Evolutionary conservation across 2,888 invertebrate species (phyloP), one percentile per base, ranked within the genome.

Genomic region (Hoplodrina ambigua): DNA sequence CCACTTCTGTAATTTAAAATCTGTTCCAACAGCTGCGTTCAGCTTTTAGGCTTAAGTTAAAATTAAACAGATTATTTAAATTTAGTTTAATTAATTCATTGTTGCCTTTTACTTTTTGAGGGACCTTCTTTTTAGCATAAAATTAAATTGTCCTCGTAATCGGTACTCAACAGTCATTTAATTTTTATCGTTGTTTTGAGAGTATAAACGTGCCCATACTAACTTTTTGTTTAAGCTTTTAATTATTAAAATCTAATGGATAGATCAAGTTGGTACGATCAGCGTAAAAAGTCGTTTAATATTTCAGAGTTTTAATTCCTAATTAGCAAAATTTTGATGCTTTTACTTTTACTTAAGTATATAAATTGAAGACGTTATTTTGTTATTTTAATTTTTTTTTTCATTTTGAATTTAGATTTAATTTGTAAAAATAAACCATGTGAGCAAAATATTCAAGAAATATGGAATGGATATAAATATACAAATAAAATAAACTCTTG

Each of bases 11-110:
- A 71, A 64, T 69, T 70, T 72, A 54, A 71, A 84, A 72, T 78
- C 61, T 80, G 69, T 77, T 73, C 56, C 53, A 76, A 57, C 80
- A 84, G 76, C 82, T 76, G 85, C 66, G 52, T 75, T 69, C 75
- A 75, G 83, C 78, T 82, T 81, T 81, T 77, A 82, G 69, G 75
- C 75, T 80, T 75, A 73, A 61, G 69, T 78, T 64, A 62, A 78
- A 78, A 72, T 82, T 76, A 65, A 76, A 73, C 69, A 72, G 77
- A 84, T 84, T 84, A 84, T 80, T 80, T 75, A 82, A 84, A 81
- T 80, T 76, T 72, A 56, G 72, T 81, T 73, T 70, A 78, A 83
- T 77, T 64, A 72, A 82, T 82, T 82, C 83, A 78, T 73, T 83
- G 81, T 82, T 81, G 76, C 66, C 66, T 74, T 79, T 78, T 49